A percentile compares a stretch with the other conserved stretches of the same genome.
Conservation (phyloP, 2,113 vertebrate species). For the Thymallus thymallus region DNA sequence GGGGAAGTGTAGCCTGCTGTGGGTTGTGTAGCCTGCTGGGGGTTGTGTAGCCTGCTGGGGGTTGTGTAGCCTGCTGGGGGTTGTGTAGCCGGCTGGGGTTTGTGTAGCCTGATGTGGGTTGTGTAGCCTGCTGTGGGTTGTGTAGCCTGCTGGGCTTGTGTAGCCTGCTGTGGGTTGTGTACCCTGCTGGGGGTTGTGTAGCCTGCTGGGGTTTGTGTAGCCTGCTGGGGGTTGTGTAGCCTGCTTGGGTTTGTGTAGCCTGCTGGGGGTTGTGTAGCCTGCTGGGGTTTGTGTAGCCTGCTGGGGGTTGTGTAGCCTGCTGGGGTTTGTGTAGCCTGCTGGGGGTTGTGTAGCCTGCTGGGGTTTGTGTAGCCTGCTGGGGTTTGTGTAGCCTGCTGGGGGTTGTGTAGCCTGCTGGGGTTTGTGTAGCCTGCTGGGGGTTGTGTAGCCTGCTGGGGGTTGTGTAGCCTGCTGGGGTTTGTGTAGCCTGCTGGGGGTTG, state of each 20-base stretch:
- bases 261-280: conserved; percentile 2
- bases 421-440: neutral
- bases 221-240: conserved; percentile 1
- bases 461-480: neutral
- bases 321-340: neutral
- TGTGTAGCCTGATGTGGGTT: conserved; percentile 57
- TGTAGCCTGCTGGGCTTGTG: neutral
- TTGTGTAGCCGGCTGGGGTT: neutral
- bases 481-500: neutral
- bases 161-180: conserved; percentile 2
- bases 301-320: neutral
- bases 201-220: neutral
- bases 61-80: conserved; percentile 1
- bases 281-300: neutral
- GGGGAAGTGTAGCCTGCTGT: neutral
- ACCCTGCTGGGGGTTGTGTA: neutral
- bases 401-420: conserved; percentile 3
- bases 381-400: neutral
- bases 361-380: conserved; percentile 1
- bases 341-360: conserved; percentile 4
- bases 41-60: neutral
- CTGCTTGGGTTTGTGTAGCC: neutral
- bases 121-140: neutral
- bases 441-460: neutral
- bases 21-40: neutral